Percentiles rank a stretch among this genome's conserved stretches.
These are phyloP conservation scores for Boulengeromyrus knoepffleri DNA, from an alignment of 2,113 vertebrate species.

Conservation along the genomic window DNA sequence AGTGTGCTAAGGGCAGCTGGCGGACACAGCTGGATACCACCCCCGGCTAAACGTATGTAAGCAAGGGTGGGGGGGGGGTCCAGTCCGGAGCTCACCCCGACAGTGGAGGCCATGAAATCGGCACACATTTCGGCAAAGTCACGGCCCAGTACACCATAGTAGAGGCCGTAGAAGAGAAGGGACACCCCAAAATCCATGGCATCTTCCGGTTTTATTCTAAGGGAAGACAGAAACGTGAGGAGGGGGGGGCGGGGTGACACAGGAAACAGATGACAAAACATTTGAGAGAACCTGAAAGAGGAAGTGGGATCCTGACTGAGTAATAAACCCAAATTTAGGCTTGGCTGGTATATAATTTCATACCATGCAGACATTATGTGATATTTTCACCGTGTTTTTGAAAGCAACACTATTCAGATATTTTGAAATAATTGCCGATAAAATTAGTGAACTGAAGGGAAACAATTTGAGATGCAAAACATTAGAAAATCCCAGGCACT, in stretches of 20 bases:
- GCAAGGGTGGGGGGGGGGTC: too few relatives aligned
- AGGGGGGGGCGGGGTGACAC: neutral
- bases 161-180: constrained; percentile 92
- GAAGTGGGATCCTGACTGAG: neutral
- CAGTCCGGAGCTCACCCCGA: constrained; percentile 70
- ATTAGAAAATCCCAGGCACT: neutral
- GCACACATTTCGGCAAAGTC: constrained; percentile 99
- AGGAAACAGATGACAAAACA: neutral
- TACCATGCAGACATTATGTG: neutral
- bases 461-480: neutral
- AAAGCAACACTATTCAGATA: neutral
- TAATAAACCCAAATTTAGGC: neutral
- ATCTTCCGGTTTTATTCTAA: constrained; percentile 93
- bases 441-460: neutral
- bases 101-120: constrained; percentile 96
- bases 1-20: neutral
- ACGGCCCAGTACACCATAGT: constrained; percentile 90
- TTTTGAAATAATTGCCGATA: neutral
- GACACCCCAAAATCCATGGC: constrained; percentile 96
- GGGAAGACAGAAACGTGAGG: constrained; percentile 15
- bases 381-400: neutral
- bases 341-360: neutral
- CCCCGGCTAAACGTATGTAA: neutral
- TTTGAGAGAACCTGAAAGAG: neutral
- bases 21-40: neutral